Evolutionary conservation across 2,888 invertebrate species (phyloP).

Genomic region (Ochropleura plecta): DNA sequence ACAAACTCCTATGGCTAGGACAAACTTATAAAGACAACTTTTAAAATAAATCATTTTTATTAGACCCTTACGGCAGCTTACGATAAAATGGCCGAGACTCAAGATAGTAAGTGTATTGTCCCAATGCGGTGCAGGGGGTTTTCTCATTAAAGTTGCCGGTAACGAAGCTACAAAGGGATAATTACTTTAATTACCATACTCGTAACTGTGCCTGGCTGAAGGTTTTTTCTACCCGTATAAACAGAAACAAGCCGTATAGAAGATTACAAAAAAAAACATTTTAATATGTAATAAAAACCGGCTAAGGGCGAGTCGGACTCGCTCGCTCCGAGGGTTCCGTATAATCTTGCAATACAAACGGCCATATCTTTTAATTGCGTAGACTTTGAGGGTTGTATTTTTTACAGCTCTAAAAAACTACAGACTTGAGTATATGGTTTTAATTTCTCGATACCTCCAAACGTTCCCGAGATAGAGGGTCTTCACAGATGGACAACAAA

Average conservation of each 20-base stretch:
- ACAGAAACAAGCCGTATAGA: background rate
- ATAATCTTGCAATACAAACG: too few species aligned
- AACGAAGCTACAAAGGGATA: slow-evolving; percentile 51
- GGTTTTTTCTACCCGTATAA: slow-evolving; percentile 26
- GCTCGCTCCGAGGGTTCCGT: too few species aligned
- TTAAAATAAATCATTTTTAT: slow-evolving; percentile 66
- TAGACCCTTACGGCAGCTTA: slow-evolving; percentile 51
- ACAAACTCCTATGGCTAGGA: slow-evolving; percentile 44
- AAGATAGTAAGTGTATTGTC: slow-evolving; percentile 51
- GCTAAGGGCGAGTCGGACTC: too few species aligned
- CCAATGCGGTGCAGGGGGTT: slow-evolving; percentile 32
- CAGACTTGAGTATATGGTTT: too few species aligned
- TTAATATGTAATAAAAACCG: slow-evolving; percentile 3
- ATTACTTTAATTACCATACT: slow-evolving; percentile 61
- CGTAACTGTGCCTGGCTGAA: slow-evolving; percentile 29
- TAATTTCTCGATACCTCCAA: too few species aligned
- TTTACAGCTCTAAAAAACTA: too few species aligned
- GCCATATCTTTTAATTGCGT: too few species aligned
- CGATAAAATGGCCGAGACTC: slow-evolving; percentile 48
- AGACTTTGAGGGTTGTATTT: too few species aligned
- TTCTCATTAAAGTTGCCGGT: slow-evolving; percentile 62
- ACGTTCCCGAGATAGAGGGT: too few species aligned
- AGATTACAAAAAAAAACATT: slow-evolving; percentile 29
- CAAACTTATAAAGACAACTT: slow-evolving; percentile 48
- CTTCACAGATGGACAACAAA: too few species aligned